phyloP scores from a whole-genome alignment of 2,797 vertebrate genomes.

The Siniperca undulata region DNA sequence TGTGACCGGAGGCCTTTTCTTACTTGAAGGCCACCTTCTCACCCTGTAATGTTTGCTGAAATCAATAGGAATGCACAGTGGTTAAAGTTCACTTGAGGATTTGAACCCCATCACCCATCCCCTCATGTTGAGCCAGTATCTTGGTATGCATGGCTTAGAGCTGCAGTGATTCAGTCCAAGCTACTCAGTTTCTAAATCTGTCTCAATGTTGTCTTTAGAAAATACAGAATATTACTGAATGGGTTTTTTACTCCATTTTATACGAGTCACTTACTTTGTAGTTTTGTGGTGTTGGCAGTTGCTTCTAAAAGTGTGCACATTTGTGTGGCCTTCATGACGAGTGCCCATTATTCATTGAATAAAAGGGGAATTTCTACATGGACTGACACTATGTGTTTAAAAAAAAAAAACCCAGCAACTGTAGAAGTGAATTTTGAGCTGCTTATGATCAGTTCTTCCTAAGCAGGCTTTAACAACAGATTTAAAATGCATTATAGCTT shows the following conservation, averaged over 20 bases:
- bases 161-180: slow-evolving; percentile 27
- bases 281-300: slow-evolving; percentile 28
- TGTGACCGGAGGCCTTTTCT: slow-evolving; percentile 32
- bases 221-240: slow-evolving; percentile 31
- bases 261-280: slow-evolving; percentile 16
- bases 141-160: slow-evolving; percentile 37
- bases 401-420: not conserved
- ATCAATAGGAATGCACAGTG: slow-evolving; percentile 78
- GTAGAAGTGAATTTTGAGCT: not conserved
- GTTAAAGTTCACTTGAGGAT: slow-evolving; percentile 81
- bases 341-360: slow-evolving; percentile 35
- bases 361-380: not conserved
- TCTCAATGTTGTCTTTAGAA: slow-evolving; percentile 18
- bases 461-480: slow-evolving; percentile 21
- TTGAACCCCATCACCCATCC: slow-evolving; percentile 61
- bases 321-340: slow-evolving; percentile 40
- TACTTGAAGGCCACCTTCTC: slow-evolving; percentile 68
- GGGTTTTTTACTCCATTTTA: slow-evolving; percentile 6
- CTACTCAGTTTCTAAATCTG: slow-evolving; percentile 10
- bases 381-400: not conserved
- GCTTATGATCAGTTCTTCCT: slow-evolving; percentile 16
- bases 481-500: slow-evolving; percentile 23
- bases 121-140: slow-evolving; percentile 31
- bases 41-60: slow-evolving; percentile 74
- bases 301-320: slow-evolving; percentile 27